These are phyloP conservation scores for Anomalospiza imberbis DNA, from an alignment of 2,797 vertebrate genomes.

Conservation along the genomic window DNA sequence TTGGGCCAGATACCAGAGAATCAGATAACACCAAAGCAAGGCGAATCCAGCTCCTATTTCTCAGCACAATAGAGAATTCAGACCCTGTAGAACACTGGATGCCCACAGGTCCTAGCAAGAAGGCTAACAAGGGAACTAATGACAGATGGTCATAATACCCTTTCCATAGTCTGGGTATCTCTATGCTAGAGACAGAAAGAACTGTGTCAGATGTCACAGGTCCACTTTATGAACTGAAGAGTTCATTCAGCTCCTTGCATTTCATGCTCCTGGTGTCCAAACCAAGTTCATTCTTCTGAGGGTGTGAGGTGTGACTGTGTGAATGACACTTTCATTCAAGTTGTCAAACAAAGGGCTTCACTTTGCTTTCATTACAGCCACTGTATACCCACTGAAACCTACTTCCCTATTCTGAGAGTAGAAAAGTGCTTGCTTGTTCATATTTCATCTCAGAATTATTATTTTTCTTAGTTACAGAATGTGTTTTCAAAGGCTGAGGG, in stretches of 20 bases:
- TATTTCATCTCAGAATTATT: neutral
- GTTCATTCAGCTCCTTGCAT: neutral
- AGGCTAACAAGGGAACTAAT: neutral
- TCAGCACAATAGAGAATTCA: fast-evolving
- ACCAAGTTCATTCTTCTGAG: neutral
- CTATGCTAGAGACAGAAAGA: neutral
- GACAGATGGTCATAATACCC: neutral
- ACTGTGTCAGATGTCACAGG: neutral
- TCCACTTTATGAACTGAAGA: neutral
- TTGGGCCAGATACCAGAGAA: neutral
- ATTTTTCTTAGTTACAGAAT: neutral
- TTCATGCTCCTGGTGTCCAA: neutral
- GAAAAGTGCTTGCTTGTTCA: neutral
- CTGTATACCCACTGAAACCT: neutral
- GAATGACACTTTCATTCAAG: neutral
- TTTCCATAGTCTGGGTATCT: neutral
- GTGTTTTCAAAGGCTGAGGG: neutral
- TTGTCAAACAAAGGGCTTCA: neutral
- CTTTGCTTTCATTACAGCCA: neutral
- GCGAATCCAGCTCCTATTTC: neutral
- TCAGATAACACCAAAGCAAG: neutral
- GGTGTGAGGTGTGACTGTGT: neutral
- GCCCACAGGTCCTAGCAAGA: neutral
- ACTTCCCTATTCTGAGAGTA: neutral
- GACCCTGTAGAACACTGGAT: fast-evolving